A percentile compares a stretch with the other conserved stretches of the same genome.
phyloP scores from a whole-genome alignment of 1,140 invertebrate species.

The Diploscapter pachys region DNA sequence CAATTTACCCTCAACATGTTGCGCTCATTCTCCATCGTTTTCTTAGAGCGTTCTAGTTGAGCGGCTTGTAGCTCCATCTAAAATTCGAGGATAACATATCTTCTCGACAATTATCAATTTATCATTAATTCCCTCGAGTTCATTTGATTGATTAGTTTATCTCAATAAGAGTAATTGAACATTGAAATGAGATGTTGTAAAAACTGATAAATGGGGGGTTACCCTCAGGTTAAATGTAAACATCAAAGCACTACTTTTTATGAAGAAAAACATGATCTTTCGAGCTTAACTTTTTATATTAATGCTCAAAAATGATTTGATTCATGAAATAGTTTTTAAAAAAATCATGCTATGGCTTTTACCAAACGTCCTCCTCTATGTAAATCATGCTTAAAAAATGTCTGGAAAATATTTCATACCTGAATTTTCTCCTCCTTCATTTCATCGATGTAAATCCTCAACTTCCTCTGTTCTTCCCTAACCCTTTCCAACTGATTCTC shows the following conservation, averaged over 20 bases:
- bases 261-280: neutral
- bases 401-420: neutral
- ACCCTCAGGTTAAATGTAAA: neutral
- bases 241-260: constrained; percentile 2
- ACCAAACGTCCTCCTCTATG: no score
- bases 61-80: neutral
- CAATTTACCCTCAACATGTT: neutral
- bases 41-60: neutral
- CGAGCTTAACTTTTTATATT: neutral
- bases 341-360: no score
- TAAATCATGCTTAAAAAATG: no score
- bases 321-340: no score
- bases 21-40: constrained; percentile 6
- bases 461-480: constrained; percentile 12
- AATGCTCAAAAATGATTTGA: neutral
- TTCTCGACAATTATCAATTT: no score
- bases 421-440: neutral
- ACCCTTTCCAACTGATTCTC: constrained; percentile 31
- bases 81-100: no score
- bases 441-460: constrained; percentile 19
- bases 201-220: neutral
- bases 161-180: no score
- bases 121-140: no score
- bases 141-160: no score
- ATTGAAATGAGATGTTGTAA: no score